A percentile compares a stretch with the other conserved stretches of the same genome.
Evolutionary conservation across 2,888 invertebrate species (phyloP).

Genomic region (Megaustenia siamemsis): DNA sequence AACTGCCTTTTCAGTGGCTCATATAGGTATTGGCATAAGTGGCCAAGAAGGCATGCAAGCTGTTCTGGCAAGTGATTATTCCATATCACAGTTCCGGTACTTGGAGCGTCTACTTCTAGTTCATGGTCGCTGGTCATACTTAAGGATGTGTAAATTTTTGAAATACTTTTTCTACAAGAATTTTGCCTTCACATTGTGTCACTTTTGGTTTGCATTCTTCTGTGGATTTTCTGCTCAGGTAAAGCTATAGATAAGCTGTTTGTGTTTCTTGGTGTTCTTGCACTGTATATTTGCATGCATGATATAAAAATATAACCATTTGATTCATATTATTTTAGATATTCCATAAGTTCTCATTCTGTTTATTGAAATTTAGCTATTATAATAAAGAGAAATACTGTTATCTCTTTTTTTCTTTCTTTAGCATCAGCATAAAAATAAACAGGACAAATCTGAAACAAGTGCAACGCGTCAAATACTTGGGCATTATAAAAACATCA

Average conservation of each 20-base stretch:
- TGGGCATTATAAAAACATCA: too few species aligned
- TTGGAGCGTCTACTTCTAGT: constrained; percentile 95
- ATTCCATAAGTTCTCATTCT: too few species aligned
- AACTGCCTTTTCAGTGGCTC: constrained; percentile 89
- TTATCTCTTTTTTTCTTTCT: too few species aligned
- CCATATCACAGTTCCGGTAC: constrained; percentile 97
- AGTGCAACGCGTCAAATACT: too few species aligned
- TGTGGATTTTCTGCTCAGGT: constrained; percentile 99
- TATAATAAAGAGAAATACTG: too few species aligned
- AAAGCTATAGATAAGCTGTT: constrained; percentile 64
- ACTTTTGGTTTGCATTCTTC: constrained; percentile 99
- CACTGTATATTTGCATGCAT: too few species aligned
- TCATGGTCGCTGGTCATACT: constrained; percentile 90
- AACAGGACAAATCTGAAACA: too few species aligned
- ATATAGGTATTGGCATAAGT: constrained; percentile 99
- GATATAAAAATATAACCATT: too few species aligned
- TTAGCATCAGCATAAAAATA: too few species aligned
- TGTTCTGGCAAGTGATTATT: constrained; percentile 97
- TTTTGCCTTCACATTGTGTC: constrained; percentile 99
- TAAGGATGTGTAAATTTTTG: constrained; percentile 96
- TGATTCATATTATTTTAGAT: too few species aligned
- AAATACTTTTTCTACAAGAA: constrained; percentile 99
- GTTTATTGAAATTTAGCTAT: too few species aligned
- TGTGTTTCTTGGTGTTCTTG: neutral
- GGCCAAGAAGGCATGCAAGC: constrained; percentile 99